A percentile compares a stretch with the other conserved stretches of the same genome.
Evolutionary conservation across 2,113 vertebrate genomes (phyloP).

Genomic region (Gnathonemus echidnorhynchus): DNA sequence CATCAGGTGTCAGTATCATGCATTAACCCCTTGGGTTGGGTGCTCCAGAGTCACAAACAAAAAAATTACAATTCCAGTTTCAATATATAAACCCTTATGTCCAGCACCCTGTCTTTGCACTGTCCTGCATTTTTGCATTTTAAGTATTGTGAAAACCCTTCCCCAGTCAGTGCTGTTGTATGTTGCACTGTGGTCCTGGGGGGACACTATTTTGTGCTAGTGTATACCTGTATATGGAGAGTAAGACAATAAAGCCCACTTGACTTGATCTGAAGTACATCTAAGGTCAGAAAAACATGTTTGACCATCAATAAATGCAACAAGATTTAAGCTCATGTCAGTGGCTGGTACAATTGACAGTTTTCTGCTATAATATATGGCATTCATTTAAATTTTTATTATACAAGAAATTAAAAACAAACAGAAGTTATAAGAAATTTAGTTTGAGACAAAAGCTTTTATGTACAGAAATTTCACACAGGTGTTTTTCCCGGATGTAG

Average conservation of each 20-base stretch:
- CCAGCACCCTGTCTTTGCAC: background rate
- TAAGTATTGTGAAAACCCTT: background rate
- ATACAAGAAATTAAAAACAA: background rate
- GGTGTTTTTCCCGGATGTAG: background rate
- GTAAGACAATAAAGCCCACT: background rate
- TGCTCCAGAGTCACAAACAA: background rate
- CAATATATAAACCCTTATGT: background rate
- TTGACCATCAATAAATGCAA: background rate
- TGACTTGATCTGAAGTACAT: background rate
- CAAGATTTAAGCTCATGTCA: background rate
- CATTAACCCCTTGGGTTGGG: background rate
- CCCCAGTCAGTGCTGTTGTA: background rate
- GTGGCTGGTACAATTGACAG: background rate
- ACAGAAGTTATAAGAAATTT: background rate
- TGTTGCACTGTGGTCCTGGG: background rate
- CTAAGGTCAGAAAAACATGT: background rate
- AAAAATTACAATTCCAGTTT: background rate
- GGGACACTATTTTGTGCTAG: background rate
- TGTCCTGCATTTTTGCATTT: background rate
- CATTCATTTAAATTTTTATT: background rate
- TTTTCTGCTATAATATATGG: background rate
- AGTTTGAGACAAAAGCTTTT: background rate
- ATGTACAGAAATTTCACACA: conserved; percentile 2
- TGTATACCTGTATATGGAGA: background rate
- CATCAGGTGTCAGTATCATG: background rate